These are phyloP conservation scores for Dynastes grantii DNA, from an alignment of 2,888 invertebrate genomes.

Conservation along the genomic window DNA sequence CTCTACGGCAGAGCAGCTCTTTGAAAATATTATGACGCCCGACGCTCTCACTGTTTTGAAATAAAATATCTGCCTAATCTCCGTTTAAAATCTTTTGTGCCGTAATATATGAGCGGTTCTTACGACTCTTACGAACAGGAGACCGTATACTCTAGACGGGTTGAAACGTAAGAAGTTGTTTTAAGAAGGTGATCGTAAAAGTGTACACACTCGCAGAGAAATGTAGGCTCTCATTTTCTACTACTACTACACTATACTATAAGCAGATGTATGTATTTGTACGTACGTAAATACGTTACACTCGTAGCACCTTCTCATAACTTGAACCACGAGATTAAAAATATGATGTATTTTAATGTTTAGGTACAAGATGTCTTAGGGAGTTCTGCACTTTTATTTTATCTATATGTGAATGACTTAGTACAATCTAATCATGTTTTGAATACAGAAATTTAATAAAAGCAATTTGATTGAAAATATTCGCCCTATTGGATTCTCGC, in stretches of 20 bases:
- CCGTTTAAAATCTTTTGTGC: constrained; percentile 48
- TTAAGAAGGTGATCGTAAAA: constrained; percentile 39
- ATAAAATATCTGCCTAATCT: constrained; percentile 50
- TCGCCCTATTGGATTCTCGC: too few species aligned
- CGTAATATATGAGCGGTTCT: constrained; percentile 47
- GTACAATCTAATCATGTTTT: too few species aligned
- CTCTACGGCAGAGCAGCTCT: constrained; percentile 28
- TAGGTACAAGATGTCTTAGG: too few species aligned
- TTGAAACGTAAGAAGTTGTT: constrained; percentile 29
- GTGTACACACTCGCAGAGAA: constrained; percentile 19
- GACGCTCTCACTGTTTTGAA: constrained; percentile 45
- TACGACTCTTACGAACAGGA: constrained; percentile 26
- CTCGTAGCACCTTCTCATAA: too few species aligned
- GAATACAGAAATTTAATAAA: too few species aligned
- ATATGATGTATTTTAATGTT: too few species aligned
- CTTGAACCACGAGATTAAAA: too few species aligned
- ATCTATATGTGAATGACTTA: too few species aligned
- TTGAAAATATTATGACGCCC: constrained; percentile 50
- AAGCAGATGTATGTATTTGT: constrained; percentile 3
- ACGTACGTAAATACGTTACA: neutral
- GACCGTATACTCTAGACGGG: constrained; percentile 26
- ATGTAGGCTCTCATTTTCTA: constrained; percentile 9
- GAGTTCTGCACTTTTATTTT: too few species aligned
- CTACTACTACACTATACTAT: neutral
- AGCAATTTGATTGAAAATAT: too few species aligned